A percentile compares a stretch with the other conserved stretches of the same genome.
These are phyloP conservation scores for Merops nubicus DNA, from an alignment of 2,113 vertebrate genomes.

Conservation along the genomic window DNA sequence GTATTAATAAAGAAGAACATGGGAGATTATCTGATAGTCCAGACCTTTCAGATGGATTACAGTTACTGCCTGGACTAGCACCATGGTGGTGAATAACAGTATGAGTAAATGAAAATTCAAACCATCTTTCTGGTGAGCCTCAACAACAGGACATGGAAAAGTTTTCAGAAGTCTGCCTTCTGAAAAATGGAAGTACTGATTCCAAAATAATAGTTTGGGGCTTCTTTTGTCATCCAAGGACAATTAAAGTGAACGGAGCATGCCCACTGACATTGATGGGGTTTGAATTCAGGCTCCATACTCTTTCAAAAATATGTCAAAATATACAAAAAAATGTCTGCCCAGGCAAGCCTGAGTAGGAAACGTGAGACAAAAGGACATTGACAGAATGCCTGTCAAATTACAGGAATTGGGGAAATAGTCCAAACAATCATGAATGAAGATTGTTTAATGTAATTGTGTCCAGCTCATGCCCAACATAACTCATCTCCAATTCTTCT, in stretches of 20 bases:
- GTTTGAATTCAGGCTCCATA: background rate
- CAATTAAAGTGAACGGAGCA: background rate
- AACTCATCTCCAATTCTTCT: background rate
- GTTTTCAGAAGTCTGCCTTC: background rate
- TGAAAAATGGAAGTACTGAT: background rate
- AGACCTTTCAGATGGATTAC: background rate
- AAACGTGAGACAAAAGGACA: conserved; percentile 14
- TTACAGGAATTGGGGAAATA: background rate
- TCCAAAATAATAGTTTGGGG: background rate
- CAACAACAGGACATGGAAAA: background rate
- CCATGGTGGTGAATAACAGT: background rate
- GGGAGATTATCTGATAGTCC: background rate
- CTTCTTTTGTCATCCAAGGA: background rate
- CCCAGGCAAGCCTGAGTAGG: background rate
- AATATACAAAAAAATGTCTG: background rate
- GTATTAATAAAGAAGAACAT: background rate
- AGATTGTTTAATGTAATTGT: background rate
- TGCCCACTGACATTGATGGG: background rate
- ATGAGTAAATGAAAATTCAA: background rate
- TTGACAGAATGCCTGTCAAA: background rate
- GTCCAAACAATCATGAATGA: background rate
- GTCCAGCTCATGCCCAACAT: background rate
- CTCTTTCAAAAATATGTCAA: background rate
- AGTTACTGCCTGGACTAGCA: background rate
- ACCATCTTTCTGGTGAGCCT: background rate